Base-by-base conservation (phyloP, 2,797 vertebrate genomes). In the Centroberyx gerrardi region DNA sequence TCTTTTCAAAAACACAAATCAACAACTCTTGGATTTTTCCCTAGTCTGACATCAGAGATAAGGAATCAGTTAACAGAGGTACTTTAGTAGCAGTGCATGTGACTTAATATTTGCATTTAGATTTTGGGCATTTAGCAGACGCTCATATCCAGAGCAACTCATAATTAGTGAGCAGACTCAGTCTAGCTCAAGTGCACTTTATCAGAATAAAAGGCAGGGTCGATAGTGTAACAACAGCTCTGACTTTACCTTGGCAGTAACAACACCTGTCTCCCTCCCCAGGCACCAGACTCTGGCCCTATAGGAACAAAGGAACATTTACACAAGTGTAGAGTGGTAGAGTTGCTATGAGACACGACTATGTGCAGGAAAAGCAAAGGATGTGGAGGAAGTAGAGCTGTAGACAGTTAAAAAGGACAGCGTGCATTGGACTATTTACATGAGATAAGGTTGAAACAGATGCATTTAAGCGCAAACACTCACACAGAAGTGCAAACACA, bases 241-340 rank as follows among this genome's bases (percentile, higher is more conserved):
- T 46, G 38, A 49, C 22, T 79, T 85, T 88, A 56, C 88, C 92
- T 65, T 69, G 36, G 59, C 97, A 98, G 87, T 81, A 92, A 66
- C 97, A 98, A 53, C 97, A 98, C 3, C 65, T 84, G 2, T 93
- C 93, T 55, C 87, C 95, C 0, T 62, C 80, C 27, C 90, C 96
- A 31, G 93, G 91, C 33, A 96, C 88, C 75, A 98, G 93, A 74
- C 68, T 84, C 33, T 90, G 93, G 33, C 95, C 96, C 97, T 98
- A 85, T 4, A 64, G 61, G 76, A 74, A 88, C 40, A 86, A 53
- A 81, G 8, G 12, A 69, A 40, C 13, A n/a, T 7, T 51, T 3
- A 82, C 33, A 28, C 7, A 4, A 29, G 17, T 60, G 62, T 49
- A 38, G 18, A 9, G 5, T 36, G 38, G 8, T 7, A 4, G 12